Evolutionary conservation across 2,113 vertebrate genomes (phyloP).

Genomic region (Thalassoma bifasciatum): DNA sequence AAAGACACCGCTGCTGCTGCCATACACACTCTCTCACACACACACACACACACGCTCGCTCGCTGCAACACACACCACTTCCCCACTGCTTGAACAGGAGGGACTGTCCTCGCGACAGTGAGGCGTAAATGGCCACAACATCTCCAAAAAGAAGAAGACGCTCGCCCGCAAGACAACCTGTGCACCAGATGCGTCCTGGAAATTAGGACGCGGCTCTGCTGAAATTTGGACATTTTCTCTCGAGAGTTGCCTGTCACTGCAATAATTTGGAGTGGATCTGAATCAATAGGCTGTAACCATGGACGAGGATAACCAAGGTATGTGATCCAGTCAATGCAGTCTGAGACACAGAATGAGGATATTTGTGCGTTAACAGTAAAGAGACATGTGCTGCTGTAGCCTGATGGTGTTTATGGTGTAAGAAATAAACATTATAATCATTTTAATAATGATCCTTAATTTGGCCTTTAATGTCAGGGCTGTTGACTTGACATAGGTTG

Average conservation of each 20-base stretch:
- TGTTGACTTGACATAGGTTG: background rate
- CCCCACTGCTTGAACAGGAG: slow-evolving; percentile 21
- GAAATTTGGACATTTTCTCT: slow-evolving; percentile 42
- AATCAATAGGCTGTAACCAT: slow-evolving; percentile 61
- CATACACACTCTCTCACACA: background rate
- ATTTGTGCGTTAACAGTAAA: background rate
- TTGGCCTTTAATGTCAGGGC: background rate
- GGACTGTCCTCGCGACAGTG: background rate
- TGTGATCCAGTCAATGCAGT: slow-evolving; percentile 25
- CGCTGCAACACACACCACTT: slow-evolving; percentile 5
- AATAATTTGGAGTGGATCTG: slow-evolving; percentile 29
- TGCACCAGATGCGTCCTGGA: slow-evolving; percentile 57
- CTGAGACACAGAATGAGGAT: too few relatives aligned
- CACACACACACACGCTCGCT: too few relatives aligned
- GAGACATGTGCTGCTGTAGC: slow-evolving; percentile 22
- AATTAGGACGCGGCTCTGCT: slow-evolving; percentile 49
- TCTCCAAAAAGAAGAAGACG: slow-evolving; percentile 45
- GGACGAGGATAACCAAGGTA: slow-evolving; percentile 85
- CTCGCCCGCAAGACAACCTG: slow-evolving; percentile 62
- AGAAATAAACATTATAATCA: background rate
- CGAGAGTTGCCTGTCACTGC: slow-evolving; percentile 66
- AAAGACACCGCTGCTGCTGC: slow-evolving; percentile 29
- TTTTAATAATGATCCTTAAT: background rate
- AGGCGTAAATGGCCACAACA: slow-evolving; percentile 58
- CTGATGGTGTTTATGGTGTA: background rate